phyloP scores from a whole-genome alignment of 2,888 invertebrate genomes.

The Caenorhabditis uteleia region DNA sequence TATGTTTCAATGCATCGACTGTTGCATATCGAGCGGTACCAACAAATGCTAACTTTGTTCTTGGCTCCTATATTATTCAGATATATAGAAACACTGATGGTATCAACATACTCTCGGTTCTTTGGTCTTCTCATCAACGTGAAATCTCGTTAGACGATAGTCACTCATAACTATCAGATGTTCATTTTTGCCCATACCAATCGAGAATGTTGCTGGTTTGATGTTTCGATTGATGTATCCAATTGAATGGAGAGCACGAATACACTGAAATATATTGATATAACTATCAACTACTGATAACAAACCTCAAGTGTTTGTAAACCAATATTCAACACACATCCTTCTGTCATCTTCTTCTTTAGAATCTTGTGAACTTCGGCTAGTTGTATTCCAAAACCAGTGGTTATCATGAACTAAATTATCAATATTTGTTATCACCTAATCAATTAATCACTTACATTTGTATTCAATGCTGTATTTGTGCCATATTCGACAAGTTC shows the following conservation, averaged over 20 bases:
- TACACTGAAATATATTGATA: conserved; percentile 10
- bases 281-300: no score
- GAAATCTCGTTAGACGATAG: conserved; percentile 16
- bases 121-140: conserved; percentile 11
- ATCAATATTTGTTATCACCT: neutral
- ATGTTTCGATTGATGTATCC: conserved; percentile 29
- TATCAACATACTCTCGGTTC: conserved; percentile 1
- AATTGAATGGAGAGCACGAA: conserved; percentile 17
- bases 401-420: conserved; percentile 12
- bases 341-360: conserved; percentile 8
- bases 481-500: conserved; percentile 10
- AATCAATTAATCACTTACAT: conserved; percentile 10
- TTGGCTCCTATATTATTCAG: conserved; percentile 1
- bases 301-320: conserved; percentile 16
- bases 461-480: neutral
- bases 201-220: conserved; percentile 19
- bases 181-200: conserved; percentile 3
- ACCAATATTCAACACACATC: conserved; percentile 15
- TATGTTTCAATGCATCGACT: conserved; percentile 7
- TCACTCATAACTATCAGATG: conserved; percentile 9
- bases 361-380: conserved; percentile 12
- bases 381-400: conserved; percentile 11
- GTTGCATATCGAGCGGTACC: conserved; percentile 26
- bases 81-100: neutral
- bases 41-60: conserved; percentile 7